phyloP scores from a whole-genome alignment of 2,797 vertebrate genomes.

The Sus cebifrons region DNA sequence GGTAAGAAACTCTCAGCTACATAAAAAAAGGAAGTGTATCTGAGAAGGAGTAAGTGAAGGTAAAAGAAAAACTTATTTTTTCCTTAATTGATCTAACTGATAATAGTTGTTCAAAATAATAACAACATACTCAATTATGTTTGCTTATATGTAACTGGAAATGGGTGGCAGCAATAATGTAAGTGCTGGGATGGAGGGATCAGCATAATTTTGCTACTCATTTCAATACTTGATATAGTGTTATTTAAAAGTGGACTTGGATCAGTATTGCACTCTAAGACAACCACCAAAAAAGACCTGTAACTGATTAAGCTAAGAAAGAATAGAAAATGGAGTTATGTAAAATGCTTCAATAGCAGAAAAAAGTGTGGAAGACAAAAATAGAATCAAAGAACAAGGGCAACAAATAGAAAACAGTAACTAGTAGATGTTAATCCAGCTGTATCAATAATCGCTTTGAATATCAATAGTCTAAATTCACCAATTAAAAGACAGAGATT shows the following conservation, averaged over 20 bases:
- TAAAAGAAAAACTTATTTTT: neutral
- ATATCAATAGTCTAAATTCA: neutral
- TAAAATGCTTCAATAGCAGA: neutral
- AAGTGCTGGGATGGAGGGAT: neutral
- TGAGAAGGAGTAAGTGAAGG: neutral
- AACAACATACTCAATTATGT: neutral
- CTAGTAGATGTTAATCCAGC: neutral
- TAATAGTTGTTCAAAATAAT: neutral
- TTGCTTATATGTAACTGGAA: neutral
- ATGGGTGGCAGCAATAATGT: neutral
- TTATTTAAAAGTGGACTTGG: neutral
- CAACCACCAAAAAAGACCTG: neutral
- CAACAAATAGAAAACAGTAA: neutral
- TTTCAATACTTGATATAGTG: neutral
- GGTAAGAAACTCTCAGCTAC: neutral
- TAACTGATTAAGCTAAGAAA: neutral
- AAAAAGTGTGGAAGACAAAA: neutral
- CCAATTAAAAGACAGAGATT: neutral
- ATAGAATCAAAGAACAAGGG: neutral
- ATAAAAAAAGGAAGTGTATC: neutral
- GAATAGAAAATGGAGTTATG: neutral
- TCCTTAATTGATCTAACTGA: neutral
- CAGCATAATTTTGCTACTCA: neutral
- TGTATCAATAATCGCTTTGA: neutral
- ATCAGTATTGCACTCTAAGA: neutral